Percentiles rank a stretch among this genome's conserved stretches.
These are phyloP conservation scores for Acanthopagrus latus DNA, from an alignment of 2,797 vertebrate species.

Conservation along the genomic window DNA sequence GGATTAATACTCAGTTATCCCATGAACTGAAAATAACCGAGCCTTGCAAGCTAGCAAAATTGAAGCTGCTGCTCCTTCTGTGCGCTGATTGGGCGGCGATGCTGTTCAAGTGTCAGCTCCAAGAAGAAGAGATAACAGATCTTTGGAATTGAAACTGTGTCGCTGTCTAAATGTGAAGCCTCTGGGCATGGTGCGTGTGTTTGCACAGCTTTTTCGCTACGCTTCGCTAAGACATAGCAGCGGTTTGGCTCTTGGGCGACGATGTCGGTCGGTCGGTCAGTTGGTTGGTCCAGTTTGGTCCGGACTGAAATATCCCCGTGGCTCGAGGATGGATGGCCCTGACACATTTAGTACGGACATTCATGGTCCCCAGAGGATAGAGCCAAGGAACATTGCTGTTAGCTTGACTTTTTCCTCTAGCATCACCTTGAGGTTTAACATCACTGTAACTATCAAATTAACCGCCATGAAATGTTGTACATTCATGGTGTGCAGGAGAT, in stretches of 20 bases:
- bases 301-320: conserved; percentile 8
- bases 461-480: background rate
- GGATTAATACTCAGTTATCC: conserved; percentile 60
- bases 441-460: background rate
- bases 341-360: conserved; percentile 20
- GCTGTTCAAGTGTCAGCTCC: conserved; percentile 63
- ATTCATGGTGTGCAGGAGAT: background rate
- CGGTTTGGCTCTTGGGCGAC: background rate
- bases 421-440: background rate
- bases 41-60: conserved; percentile 74
- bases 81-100: conserved; percentile 46
- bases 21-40: conserved; percentile 77
- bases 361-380: conserved; percentile 4
- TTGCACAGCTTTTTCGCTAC: conserved; percentile 15
- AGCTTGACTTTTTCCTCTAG: background rate
- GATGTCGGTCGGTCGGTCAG: background rate
- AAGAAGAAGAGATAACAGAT: conserved; percentile 61
- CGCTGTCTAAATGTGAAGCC: conserved; percentile 55
- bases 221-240: background rate
- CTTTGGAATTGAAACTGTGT: conserved; percentile 49
- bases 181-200: conserved; percentile 36
- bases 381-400: background rate
- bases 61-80: conserved; percentile 56
- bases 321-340: background rate
- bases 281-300: background rate